Evolutionary conservation across 2,797 vertebrate species (phyloP).

Genomic region (Fistularia tabacaria): DNA sequence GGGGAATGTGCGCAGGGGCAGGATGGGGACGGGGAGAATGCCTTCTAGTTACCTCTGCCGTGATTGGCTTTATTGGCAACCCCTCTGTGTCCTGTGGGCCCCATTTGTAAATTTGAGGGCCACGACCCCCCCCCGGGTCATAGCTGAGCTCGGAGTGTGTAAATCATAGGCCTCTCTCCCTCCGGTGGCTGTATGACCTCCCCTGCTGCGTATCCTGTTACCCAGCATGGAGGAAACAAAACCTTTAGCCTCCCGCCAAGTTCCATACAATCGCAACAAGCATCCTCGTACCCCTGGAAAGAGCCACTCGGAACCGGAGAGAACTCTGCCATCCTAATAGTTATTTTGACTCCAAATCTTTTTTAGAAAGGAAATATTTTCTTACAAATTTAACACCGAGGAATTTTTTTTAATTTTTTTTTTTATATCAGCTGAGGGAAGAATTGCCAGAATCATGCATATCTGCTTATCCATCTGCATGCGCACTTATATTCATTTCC

Average conservation of each 20-base stretch:
- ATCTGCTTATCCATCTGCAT: too few species aligned
- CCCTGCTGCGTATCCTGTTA: conserved; percentile 48
- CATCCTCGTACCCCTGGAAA: not conserved
- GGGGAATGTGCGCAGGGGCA: conserved; percentile 5
- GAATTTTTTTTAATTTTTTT: too few species aligned
- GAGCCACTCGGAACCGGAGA: too few species aligned
- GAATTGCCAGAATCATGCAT: too few species aligned
- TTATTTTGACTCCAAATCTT: too few species aligned
- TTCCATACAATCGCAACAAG: conserved; percentile 8
- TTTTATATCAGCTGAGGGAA: too few species aligned
- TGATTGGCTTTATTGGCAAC: conserved; percentile 13
- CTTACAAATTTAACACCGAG: too few species aligned
- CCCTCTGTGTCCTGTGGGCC: conserved; percentile 49
- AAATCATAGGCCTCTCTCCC: conserved; percentile 48
- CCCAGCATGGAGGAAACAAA: conserved; percentile 35
- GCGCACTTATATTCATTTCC: too few species aligned
- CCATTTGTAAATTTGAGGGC: conserved; percentile 32
- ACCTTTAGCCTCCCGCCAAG: conserved; percentile 26
- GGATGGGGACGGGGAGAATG: conserved; percentile 28
- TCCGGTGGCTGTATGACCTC: conserved; percentile 38
- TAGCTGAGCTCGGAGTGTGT: conserved; percentile 32
- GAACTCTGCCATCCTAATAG: too few species aligned
- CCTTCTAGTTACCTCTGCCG: conserved; percentile 58
- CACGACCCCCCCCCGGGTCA: conserved; percentile 19
- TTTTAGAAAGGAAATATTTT: too few species aligned